Conservation (phyloP, 1,140 invertebrate genomes). For the Cotesia typhae region DNA sequence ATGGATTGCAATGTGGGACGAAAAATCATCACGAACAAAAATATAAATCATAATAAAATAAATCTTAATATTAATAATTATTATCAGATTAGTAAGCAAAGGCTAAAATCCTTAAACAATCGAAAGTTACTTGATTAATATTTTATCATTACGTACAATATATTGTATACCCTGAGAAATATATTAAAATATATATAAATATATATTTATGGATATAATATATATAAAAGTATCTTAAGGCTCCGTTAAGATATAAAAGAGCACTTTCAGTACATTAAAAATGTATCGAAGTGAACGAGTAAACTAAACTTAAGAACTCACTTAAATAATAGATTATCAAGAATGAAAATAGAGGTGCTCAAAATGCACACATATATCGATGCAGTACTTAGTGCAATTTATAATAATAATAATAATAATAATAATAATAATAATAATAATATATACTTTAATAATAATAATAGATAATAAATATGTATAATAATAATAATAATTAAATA, state of each 20-base stretch:
- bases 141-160: background rate
- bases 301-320: constrained; percentile 56
- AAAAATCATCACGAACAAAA: background rate
- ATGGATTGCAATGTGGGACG: background rate
- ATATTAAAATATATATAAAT: background rate
- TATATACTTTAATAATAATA: too few relatives aligned
- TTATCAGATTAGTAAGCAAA: background rate
- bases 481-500: constrained; percentile 54
- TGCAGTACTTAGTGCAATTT: constrained; percentile 67
- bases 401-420: constrained; percentile 44
- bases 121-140: constrained; percentile 57
- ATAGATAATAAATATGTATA: constrained; percentile 53
- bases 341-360: constrained; percentile 64
- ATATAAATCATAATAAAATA: background rate
- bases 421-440: too few relatives aligned
- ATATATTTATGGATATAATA: too few relatives aligned
- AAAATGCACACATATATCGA: constrained; percentile 67
- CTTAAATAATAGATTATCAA: constrained; percentile 62
- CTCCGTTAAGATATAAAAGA: constrained; percentile 24
- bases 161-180: background rate
- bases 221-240: constrained; percentile 4
- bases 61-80: constrained; percentile 6
- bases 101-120: constrained; percentile 55
- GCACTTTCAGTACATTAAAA: constrained; percentile 35
- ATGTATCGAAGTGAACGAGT: constrained; percentile 49